Percentiles rank a stretch among this genome's conserved stretches.
Evolutionary conservation across 2,888 invertebrate genomes (phyloP).

Genomic region (Heliconius aoede): DNA sequence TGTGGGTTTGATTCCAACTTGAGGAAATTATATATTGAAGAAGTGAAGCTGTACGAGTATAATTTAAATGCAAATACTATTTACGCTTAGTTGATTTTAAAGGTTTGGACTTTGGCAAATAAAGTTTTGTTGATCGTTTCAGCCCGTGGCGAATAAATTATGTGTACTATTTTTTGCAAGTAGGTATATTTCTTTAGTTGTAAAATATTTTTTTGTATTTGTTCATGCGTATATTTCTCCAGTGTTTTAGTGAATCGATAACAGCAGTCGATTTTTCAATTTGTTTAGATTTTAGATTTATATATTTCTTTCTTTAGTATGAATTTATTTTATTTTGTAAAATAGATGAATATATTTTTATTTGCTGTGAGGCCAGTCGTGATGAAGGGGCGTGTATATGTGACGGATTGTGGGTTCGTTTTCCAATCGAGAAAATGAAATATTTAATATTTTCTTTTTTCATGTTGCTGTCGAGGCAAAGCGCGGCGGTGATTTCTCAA

Average conservation of each 20-base stretch:
- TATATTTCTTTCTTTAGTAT: not conserved
- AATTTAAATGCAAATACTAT: conserved; percentile 5
- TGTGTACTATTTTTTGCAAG: not conserved
- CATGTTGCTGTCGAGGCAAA: too few relatives aligned
- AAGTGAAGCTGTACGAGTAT: not conserved
- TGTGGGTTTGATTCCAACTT: too few relatives aligned
- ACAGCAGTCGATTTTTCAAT: not conserved
- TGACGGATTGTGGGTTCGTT: too few relatives aligned
- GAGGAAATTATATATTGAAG: too few relatives aligned
- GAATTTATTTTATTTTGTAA: not conserved
- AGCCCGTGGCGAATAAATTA: not conserved
- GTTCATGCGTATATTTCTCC: not conserved
- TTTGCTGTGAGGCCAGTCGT: too few relatives aligned
- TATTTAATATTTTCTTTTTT: too few relatives aligned
- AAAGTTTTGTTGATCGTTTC: not conserved
- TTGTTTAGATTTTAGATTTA: not conserved
- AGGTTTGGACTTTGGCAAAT: not conserved
- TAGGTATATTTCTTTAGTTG: not conserved
- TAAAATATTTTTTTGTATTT: not conserved
- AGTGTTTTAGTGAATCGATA: conserved; percentile 9
- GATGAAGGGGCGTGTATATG: too few relatives aligned
- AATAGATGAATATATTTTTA: too few relatives aligned
- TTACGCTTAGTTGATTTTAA: conserved; percentile 11
- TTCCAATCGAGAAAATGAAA: too few relatives aligned
- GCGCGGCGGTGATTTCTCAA: too few relatives aligned